Base-by-base conservation (phyloP, 2,113 vertebrate species). In the Xerus inauris region DNA sequence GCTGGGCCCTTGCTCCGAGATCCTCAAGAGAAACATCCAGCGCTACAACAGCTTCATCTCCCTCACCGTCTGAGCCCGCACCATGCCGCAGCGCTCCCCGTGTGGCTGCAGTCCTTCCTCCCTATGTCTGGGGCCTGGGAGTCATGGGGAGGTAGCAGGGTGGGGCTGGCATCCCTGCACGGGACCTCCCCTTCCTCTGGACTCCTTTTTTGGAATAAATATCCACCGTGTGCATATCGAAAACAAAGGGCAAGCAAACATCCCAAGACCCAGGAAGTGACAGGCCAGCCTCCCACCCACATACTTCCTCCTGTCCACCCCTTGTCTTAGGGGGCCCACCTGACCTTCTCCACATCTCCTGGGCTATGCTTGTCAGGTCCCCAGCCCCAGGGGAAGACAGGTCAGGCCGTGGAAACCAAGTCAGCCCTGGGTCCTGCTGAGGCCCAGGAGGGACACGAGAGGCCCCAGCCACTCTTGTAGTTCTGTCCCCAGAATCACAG, bases 31-130 rank as follows among this genome's bases (percentile, higher is more conserved):
- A 77, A 99, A 99, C 99, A 99, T 99, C 97, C 99, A 99, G 98
- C 99, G 99, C 98, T 99, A 99, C 98, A 99, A 99, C 99, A 99
- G 99, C 97, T 99, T 99, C 98, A 99, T 99, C 97, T 99, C 99
- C 1, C 99, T 99, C 94, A 99, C 99, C 0, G 99, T 99, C 98
- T 99, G 98, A 95, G 96, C 96, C 38, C 8, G 7, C 19, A 0
- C 42, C 57, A 28, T 14, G 42, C 8, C 4, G 5, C 45, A 28
- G 28, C 7, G 22, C 67, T 35, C 12, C 42, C 45, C 6, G 2
- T 10, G 54, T 45, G 65, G 40, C 67, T 59, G 40, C 9, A 17
- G 11, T 32, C 3, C 14, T 12, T 64, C 42, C 87, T 82, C 38
- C 75, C 35, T 10, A 22, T 96, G 35, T 86, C 71, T 2, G n/a